phyloP scores from a whole-genome alignment of 2,797 vertebrate species.

The Ispidina picta region DNA sequence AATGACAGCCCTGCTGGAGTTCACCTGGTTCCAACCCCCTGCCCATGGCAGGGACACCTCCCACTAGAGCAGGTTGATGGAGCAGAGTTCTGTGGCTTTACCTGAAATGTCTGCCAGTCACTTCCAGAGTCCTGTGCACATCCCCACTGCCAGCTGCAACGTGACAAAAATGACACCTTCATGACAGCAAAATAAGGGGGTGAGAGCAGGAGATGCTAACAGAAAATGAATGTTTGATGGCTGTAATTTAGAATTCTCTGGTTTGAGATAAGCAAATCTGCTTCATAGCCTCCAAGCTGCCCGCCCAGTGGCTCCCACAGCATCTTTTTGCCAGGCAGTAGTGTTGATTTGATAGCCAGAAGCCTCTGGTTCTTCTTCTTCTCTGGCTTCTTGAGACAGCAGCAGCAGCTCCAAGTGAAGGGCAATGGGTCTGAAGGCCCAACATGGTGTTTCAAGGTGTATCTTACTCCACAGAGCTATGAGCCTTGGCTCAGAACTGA shows the following conservation, averaged over 20 bases:
- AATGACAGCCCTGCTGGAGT: neutral
- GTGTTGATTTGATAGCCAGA: neutral
- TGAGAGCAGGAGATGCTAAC: neutral
- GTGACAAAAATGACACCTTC: neutral
- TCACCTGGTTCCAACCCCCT: no score
- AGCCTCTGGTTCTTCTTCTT: neutral
- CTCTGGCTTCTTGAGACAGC: neutral
- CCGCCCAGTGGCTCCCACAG: neutral
- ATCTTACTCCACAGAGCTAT: neutral
- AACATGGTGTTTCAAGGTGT: rapidly evolving
- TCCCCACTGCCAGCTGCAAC: neutral
- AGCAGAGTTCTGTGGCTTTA: neutral
- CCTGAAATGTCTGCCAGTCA: neutral
- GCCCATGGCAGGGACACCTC: no score
- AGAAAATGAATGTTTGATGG: neutral
- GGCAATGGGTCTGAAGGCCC: neutral
- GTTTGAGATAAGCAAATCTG: neutral
- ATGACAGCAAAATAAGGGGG: neutral
- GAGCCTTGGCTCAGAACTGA: neutral
- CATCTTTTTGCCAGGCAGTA: neutral
- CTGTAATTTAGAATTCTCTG: neutral
- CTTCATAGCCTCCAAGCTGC: neutral
- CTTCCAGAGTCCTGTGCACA: neutral
- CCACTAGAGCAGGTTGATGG: no score
- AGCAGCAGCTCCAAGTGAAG: neutral